A percentile compares a stretch with the other conserved stretches of the same genome.
These are phyloP conservation scores for Actinemys pallida DNA, from an alignment of 2,113 vertebrate genomes.

Conservation along the genomic window DNA sequence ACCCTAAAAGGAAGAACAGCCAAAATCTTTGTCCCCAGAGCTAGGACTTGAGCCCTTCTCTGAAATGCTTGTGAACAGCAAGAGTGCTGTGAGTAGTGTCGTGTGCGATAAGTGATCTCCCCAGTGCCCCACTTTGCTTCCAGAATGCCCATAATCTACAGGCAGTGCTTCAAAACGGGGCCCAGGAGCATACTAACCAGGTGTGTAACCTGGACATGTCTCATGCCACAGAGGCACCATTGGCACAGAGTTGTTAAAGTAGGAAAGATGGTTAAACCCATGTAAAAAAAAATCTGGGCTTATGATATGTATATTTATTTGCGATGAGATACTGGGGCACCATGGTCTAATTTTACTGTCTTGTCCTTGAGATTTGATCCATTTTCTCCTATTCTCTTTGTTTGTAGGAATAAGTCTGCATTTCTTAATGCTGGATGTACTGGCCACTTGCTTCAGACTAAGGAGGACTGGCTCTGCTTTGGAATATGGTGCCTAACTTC, in stretches of 20 bases:
- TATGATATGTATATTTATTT: not conserved
- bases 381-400: not conserved
- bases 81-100: not conserved
- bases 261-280: constrained; percentile 1
- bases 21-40: not conserved
- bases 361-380: not conserved
- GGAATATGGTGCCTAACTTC: constrained; percentile 85
- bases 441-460: constrained; percentile 72
- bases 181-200: not conserved
- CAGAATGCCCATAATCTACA: not conserved
- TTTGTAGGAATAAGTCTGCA: constrained; percentile 70
- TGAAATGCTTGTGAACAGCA: rapidly evolving
- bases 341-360: not conserved
- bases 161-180: rapidly evolving
- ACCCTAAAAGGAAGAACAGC: not conserved
- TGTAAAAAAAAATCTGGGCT: not conserved
- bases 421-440: constrained; percentile 69
- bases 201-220: not conserved
- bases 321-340: not conserved
- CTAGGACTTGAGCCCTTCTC: not conserved
- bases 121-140: not conserved
- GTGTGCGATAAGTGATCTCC: rapidly evolving
- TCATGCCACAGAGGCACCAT: not conserved
- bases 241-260: not conserved
- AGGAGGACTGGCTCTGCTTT: constrained; percentile 75